Evolutionary conservation across 1,140 invertebrate genomes (phyloP).

Genomic region (Varroa destructor): DNA sequence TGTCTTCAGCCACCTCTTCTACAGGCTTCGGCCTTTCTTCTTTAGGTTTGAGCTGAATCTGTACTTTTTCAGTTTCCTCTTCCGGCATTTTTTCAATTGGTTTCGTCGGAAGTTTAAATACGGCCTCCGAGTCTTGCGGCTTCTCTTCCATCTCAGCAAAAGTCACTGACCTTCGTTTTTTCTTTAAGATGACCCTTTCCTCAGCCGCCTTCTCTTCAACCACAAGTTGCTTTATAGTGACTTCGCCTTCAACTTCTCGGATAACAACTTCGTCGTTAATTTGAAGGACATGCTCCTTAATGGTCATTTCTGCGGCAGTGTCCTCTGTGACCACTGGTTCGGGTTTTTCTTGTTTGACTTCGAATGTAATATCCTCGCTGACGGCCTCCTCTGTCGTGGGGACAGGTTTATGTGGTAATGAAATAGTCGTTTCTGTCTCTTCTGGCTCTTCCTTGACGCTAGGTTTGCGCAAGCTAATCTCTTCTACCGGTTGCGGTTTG

Average conservation of each 20-base stretch:
- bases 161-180: background rate
- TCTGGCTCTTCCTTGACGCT: conserved; percentile 11
- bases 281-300: conserved; percentile 6
- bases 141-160: conserved; percentile 22
- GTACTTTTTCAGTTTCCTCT: conserved; percentile 37
- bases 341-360: background rate
- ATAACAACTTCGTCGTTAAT: conserved; percentile 8
- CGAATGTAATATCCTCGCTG: too few species aligned
- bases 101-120: too few species aligned
- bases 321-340: too few species aligned
- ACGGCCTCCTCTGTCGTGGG: too few species aligned
- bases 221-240: conserved; percentile 35
- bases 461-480: conserved; percentile 39
- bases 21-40: conserved; percentile 30
- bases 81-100: conserved; percentile 28
- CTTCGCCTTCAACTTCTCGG: conserved; percentile 30
- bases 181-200: conserved; percentile 10
- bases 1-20: conserved; percentile 24
- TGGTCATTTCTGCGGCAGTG: too few species aligned
- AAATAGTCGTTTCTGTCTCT: conserved; percentile 3
- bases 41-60: conserved; percentile 31
- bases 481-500: conserved; percentile 8
- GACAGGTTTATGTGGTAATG: background rate
- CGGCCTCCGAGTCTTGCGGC: conserved; percentile 28
- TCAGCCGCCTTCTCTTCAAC: conserved; percentile 33